Percentiles rank a stretch among this genome's conserved stretches.
Conservation (phyloP, 2,888 invertebrate species). For the Lamellibrachia satsuma region DNA sequence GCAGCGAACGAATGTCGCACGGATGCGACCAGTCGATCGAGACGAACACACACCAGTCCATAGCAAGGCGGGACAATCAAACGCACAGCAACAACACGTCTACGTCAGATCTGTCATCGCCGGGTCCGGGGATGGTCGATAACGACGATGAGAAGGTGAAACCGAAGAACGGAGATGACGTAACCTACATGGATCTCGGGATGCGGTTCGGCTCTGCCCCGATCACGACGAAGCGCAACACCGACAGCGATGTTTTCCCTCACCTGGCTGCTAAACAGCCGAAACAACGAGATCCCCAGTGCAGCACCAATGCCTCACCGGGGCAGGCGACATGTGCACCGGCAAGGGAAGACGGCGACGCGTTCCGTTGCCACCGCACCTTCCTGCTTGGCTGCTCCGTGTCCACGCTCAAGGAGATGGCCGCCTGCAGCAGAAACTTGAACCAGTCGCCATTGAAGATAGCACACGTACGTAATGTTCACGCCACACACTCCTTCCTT, state of each 20-base stretch:
- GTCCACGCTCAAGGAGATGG: background rate
- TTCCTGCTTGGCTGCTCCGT: background rate
- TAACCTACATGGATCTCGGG: background rate
- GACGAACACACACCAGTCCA: too few relatives aligned
- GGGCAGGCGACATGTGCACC: background rate
- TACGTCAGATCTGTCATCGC: background rate
- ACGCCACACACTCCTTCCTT: background rate
- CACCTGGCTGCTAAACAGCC: too few relatives aligned
- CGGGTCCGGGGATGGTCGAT: background rate
- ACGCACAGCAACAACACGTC: too few relatives aligned
- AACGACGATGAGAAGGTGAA: background rate
- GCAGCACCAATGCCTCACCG: background rate
- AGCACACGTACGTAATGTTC: background rate
- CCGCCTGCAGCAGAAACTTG: background rate
- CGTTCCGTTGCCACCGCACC: background rate
- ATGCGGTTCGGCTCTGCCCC: too few relatives aligned
- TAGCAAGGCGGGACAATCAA: too few relatives aligned
- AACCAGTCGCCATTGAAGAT: background rate
- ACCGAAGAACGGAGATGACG: background rate
- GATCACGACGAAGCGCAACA: too few relatives aligned
- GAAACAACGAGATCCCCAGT: too few relatives aligned
- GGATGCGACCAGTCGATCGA: background rate
- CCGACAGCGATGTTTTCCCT: too few relatives aligned
- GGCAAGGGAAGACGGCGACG: background rate
- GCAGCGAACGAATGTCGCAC: background rate